Evolutionary conservation across 2,888 invertebrate genomes (phyloP), one percentile per base, ranked within the genome.

Genomic region (Spodoptera exigua): DNA sequence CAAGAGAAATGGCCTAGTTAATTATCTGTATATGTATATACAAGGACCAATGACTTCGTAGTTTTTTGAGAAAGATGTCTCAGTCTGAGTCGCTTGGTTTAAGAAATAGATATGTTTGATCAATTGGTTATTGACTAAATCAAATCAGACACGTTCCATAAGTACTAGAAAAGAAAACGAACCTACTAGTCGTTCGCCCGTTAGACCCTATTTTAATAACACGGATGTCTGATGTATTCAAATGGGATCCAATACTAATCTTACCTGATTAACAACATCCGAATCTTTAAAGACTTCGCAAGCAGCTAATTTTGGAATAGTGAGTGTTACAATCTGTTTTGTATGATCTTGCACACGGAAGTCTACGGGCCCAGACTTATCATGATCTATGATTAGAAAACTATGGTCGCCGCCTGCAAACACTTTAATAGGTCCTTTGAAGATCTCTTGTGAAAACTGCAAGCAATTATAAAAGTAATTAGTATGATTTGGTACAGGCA

Each of bases 371-470:
- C 79, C 74, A 16, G 91, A 81, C 37, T 79, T 88, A 11, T 89
- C 90, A 2, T 83, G 81, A 18, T 95, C 93, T 14, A 97, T 95
- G 2, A 96, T 95, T 5, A 97, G 96, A 85, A 99, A 97, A 78
- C 98, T 98, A 83, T 98, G 98, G 91, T 99, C 98, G 7, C 98
- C 98, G 3, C 98, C 99, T 21, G 97, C 96, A 81, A 95, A 97
- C 76, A 98, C 95, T 75, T 94, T 94, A 58, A 95, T 93, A 0
- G 96, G 91, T 7, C 95, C 92, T 56, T 81, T 87, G 75, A 92
- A 87, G 32, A 83, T 60, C 2, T 92, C 91, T n/a, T 76, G 78
- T 2, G 89, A 65, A 59, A 91, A 90, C 93, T 93, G 88, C 21
- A 84, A 88, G 65, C 58, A 79, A 70, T 67, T 46, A 32, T n/a